Percentiles rank a stretch among this genome's conserved stretches.
phyloP scores from a whole-genome alignment of 2,888 invertebrate species.

The Heliconius hortense region DNA sequence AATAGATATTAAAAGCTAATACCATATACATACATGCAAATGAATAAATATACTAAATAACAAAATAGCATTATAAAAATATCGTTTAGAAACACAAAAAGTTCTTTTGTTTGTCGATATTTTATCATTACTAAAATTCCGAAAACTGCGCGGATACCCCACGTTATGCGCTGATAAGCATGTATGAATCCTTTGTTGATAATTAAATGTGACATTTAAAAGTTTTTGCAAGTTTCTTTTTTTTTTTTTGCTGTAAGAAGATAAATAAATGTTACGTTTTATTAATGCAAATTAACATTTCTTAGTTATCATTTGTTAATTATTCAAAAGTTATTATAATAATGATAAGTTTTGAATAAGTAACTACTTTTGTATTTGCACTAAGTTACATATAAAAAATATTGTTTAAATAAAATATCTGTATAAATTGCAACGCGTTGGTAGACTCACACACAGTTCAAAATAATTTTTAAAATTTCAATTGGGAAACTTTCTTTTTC shows the following conservation, averaged over 20 bases:
- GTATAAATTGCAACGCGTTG: neutral
- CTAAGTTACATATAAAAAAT: too few species aligned
- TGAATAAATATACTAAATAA: neutral
- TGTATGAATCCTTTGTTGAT: constrained; percentile 11
- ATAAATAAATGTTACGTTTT: neutral
- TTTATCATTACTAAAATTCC: constrained; percentile 23
- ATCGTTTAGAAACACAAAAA: neutral
- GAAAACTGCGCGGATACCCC: constrained; percentile 24
- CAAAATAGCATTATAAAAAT: constrained; percentile 4
- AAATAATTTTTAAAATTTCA: neutral
- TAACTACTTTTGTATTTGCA: too few species aligned
- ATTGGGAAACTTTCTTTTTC: neutral
- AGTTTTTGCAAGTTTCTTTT: constrained; percentile 31
- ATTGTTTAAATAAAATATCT: neutral
- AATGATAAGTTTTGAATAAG: too few species aligned
- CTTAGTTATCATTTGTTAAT: too few species aligned
- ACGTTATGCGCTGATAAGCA: constrained; percentile 23
- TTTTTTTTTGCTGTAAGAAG: neutral
- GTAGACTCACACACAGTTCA: too few species aligned
- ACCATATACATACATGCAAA: too few species aligned
- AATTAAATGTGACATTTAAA: constrained; percentile 14
- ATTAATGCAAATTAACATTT: neutral
- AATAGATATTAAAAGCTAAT: too few species aligned
- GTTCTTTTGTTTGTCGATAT: constrained; percentile 13
- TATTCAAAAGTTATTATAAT: too few species aligned